Conservation (phyloP, 2,797 vertebrate species). For the Micromesistius poutassou region DNA sequence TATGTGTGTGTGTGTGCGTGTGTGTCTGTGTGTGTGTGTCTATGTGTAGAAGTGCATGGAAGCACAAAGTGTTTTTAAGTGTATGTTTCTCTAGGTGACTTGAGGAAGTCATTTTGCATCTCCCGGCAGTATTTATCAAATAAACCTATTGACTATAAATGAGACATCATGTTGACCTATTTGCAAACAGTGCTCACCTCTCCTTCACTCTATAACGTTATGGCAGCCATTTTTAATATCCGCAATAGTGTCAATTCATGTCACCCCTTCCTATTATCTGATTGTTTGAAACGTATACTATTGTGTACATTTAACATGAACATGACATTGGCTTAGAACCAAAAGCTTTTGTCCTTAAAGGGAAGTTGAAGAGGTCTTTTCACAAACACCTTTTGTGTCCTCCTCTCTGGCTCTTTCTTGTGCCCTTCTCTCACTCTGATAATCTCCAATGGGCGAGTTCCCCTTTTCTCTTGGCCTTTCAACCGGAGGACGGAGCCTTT, state of each 20-base stretch:
- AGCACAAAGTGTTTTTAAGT: neutral
- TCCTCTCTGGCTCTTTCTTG: conserved; percentile 55
- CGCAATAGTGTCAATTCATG: neutral
- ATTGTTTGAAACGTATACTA: neutral
- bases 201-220: neutral
- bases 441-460: conserved; percentile 46
- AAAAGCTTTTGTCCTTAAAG: neutral
- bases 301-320: neutral
- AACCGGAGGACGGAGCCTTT: conserved; percentile 56
- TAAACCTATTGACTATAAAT: conserved; percentile 24
- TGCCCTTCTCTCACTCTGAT: conserved; percentile 44
- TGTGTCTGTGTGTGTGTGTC: conserved; percentile 8
- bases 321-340: neutral
- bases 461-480: conserved; percentile 57
- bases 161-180: conserved; percentile 27
- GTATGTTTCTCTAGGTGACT: neutral
- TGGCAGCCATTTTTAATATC: neutral
- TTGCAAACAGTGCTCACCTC: conserved; percentile 15
- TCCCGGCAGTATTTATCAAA: neutral
- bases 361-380: neutral
- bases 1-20: conserved; percentile 17
- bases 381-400: neutral
- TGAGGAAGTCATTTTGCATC: neutral
- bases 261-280: neutral
- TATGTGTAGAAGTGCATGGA: neutral